Evolutionary conservation across 2,797 vertebrate species (phyloP).

Genomic region (Nyctalus aviator): DNA sequence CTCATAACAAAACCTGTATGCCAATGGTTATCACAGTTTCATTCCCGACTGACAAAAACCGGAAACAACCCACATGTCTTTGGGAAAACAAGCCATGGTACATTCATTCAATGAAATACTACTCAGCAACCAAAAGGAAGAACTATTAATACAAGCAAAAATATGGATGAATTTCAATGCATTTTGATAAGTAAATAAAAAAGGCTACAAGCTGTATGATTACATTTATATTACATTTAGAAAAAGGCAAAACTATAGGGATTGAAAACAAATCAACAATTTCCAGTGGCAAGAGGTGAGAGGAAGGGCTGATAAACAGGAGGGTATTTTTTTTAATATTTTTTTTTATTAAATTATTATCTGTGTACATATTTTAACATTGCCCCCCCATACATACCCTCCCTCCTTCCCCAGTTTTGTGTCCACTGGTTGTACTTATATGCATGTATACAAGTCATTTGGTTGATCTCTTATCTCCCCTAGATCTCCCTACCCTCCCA

Average conservation of each 20-base stretch:
- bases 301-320: not conserved
- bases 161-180: not conserved
- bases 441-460: too few species aligned
- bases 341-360: too few species aligned
- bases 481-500: too few species aligned
- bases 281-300: not conserved
- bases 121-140: slow-evolving; percentile 6
- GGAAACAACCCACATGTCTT: not conserved
- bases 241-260: not conserved
- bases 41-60: not conserved
- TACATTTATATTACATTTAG: not conserved
- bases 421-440: too few species aligned
- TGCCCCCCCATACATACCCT: too few species aligned
- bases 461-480: too few species aligned
- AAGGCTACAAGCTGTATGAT: not conserved
- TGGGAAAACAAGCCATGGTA: not conserved
- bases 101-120: not conserved
- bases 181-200: not conserved
- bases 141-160: not conserved
- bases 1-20: not conserved
- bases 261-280: not conserved
- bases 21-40: not conserved
- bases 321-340: not conserved
- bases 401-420: too few species aligned
- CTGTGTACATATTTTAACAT: too few species aligned